These are phyloP conservation scores for Amazona finschi DNA, from an alignment of 2,797 vertebrate genomes.

Conservation along the genomic window DNA sequence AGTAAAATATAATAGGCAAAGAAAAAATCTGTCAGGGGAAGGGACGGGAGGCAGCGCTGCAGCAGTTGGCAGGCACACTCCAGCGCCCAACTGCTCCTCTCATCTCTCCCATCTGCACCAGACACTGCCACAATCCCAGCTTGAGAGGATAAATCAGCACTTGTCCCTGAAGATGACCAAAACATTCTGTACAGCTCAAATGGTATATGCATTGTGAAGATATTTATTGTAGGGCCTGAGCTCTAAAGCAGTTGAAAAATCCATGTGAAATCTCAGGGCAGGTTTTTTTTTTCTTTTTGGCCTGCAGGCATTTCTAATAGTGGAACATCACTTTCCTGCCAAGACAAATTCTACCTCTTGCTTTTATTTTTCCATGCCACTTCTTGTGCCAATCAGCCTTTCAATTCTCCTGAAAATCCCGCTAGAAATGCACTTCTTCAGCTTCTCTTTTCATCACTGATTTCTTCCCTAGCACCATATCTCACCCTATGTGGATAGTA, in stretches of 20 bases:
- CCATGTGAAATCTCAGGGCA: conserved; percentile 17
- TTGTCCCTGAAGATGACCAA: background rate
- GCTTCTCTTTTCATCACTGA: background rate
- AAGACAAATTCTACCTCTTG: conserved; percentile 63
- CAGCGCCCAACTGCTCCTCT: background rate
- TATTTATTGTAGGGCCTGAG: background rate
- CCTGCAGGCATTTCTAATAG: conserved; percentile 56
- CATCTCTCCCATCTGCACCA: background rate
- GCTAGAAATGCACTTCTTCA: conserved; percentile 18
- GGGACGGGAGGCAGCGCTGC: background rate
- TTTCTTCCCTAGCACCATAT: background rate
- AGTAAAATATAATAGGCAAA: background rate
- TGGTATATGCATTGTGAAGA: background rate
- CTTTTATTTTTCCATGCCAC: conserved; percentile 60
- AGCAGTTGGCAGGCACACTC: background rate
- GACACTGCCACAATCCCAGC: background rate
- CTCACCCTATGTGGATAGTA: background rate
- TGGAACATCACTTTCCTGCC: conserved; percentile 54
- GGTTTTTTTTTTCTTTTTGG: conserved; percentile 8
- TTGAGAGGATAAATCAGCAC: background rate
- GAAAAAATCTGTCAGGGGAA: background rate
- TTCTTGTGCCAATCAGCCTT: conserved; percentile 49
- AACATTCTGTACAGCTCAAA: background rate
- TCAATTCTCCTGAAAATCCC: conserved; percentile 33
- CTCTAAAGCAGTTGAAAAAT: conserved; percentile 19